Evolutionary conservation across 1,140 invertebrate genomes (phyloP), one percentile per base, ranked within the genome.

Genomic region (Helicorthomorpha holstii): DNA sequence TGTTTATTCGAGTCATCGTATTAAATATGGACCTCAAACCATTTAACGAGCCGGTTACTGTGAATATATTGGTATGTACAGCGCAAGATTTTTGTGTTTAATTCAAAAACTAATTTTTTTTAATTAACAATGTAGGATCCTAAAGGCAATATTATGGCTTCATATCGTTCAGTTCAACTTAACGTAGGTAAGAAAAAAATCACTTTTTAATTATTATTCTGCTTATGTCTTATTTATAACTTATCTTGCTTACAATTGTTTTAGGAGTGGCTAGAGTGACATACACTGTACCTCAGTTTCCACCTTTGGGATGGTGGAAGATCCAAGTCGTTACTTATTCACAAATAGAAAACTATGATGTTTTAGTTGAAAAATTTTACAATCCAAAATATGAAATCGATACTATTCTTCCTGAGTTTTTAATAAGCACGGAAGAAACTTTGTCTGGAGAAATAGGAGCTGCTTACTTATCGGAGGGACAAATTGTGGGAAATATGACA

Each of bases 331-430:
- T 64, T 49, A 69, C 69, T 4, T 60, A 66, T 26, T 62, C 62
- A 1, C 73, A 75, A 59, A 58, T 66, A 7, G 67, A 73, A 56
- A 65, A 73, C 50, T 66, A 70, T 51, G 53, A 43, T 27, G 65
- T 74, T 38, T 60, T 63, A 46, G 65, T 75, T 3, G 69, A 73
- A 56, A 67, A 66, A 53, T 73, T 69, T 59, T 73, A 68, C 55
- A 58, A 60, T 7, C 67, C 69, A n/a, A 59, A 64, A 47, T 70
- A 69, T 60, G 70, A 73, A 60, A 69, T 72, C 58, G 58, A 52
- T 41, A 56, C 61, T 14, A 49, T 49, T 16, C 56, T 66, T 59
- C 63, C 64, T 14, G 61, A 66, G n/a, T 70, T 66, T 55, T 58
- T 68, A 12, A 29, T 65, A 34, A 62, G 65, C 14, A 65, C 60